These are phyloP conservation scores for Epiblema foenella DNA, from an alignment of 2,888 invertebrate species.

Conservation along the genomic window DNA sequence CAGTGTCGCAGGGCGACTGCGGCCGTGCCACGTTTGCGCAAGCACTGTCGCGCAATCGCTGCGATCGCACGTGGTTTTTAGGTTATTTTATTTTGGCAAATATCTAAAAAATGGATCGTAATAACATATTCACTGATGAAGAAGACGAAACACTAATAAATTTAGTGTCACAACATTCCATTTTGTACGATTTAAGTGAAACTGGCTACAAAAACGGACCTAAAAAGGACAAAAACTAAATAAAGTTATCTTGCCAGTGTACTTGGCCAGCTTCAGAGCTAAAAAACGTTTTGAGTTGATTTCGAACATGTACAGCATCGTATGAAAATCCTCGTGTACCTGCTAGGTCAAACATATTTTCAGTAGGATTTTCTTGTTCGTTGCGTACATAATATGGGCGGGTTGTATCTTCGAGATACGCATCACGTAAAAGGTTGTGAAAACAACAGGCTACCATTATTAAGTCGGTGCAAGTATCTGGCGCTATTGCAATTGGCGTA, in stretches of 20 bases:
- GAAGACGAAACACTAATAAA: too few relatives aligned
- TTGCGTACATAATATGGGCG: not conserved
- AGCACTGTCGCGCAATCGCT: too few relatives aligned
- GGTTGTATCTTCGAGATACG: not conserved
- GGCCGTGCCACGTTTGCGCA: too few relatives aligned
- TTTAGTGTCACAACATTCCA: too few relatives aligned
- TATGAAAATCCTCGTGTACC: not conserved
- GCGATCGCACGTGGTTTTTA: too few relatives aligned
- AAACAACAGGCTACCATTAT: constrained; percentile 23
- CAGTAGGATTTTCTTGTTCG: not conserved
- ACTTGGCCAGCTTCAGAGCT: not conserved
- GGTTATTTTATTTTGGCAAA: too few relatives aligned
- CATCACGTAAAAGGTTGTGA: constrained; percentile 3
- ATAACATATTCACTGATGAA: too few relatives aligned
- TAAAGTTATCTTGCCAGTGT: not conserved
- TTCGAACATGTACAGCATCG: not conserved
- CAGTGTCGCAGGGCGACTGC: too few relatives aligned
- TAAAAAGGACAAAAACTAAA: too few relatives aligned
- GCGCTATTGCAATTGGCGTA: constrained; percentile 35
- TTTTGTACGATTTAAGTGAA: too few relatives aligned
- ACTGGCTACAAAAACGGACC: too few relatives aligned
- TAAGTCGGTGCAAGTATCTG: constrained; percentile 31
- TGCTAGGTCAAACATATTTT: not conserved
- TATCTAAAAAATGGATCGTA: too few relatives aligned
- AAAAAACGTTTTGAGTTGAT: not conserved